Percentiles rank a stretch among this genome's conserved stretches.
Conservation (phyloP, 35 echinoderm and acorn worm species). For the Chiridota heheva region DNA sequence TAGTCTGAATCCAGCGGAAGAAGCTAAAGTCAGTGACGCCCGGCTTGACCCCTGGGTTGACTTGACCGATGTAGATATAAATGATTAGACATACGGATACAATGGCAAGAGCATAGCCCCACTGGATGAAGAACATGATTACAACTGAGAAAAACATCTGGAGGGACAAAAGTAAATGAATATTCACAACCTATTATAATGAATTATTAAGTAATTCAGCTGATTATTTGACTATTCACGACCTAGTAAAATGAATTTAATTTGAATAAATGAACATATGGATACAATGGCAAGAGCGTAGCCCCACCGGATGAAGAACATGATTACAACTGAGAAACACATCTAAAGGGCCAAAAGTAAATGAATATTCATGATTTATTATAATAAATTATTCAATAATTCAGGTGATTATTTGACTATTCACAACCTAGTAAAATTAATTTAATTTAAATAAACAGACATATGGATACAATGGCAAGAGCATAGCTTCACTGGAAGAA, state of each 20-base stretch:
- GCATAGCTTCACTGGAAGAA: constrained; percentile 98
- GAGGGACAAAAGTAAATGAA: background rate
- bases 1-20: constrained; percentile 76
- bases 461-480: constrained; percentile 71
- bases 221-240: background rate
- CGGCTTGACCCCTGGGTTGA: constrained; percentile 88
- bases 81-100: constrained; percentile 78
- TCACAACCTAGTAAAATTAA: background rate
- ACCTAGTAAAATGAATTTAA: constrained; percentile 7
- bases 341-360: constrained; percentile 49
- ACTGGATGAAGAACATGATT: constrained; percentile 99
- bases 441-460: constrained; percentile 87
- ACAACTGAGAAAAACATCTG: constrained; percentile 75
- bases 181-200: background rate
- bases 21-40: constrained; percentile 91
- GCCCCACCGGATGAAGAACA: constrained; percentile 98
- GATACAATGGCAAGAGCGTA: constrained; percentile 86
- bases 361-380: background rate
- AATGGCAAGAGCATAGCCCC: constrained; percentile 91
- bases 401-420: background rate
- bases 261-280: constrained; percentile 74
- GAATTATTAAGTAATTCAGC: background rate
- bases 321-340: constrained; percentile 75
- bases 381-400: background rate
- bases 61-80: constrained; percentile 95